Evolutionary conservation across 2,888 invertebrate genomes (phyloP), one percentile per base, ranked within the genome.

Genomic region (Luffia ferchaultella): DNA sequence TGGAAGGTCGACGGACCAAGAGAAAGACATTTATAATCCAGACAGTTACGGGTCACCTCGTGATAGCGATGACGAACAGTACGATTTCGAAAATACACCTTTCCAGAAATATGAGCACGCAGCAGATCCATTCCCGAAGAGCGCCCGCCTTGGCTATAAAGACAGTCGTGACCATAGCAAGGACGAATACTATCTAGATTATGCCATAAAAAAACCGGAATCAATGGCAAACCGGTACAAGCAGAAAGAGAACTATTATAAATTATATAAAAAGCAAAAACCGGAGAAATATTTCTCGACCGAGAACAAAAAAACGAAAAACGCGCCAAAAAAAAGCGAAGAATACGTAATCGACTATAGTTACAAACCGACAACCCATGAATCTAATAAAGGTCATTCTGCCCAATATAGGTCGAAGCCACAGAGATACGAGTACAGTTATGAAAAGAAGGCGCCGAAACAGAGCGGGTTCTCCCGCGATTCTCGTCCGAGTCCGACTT

Each of bases 21-120:
- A 79, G 57, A 76, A 73, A 53, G 70, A 76, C 16, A 71, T 76
- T 45, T 79, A 73, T 53, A 69, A 73, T 50, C 75, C 80, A 0
- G 68, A 67, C 15, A 63, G 60, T 42, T 82, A 80, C 52, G 78
- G 73, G 0, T 61, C 57, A 15, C 60, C 69, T 1, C 65, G 58
- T 1, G 70, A 68, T 42, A 61, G 70, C 19, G 57, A 58, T 17
- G n/a, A n/a, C n/a, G 62, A 68, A n/a, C 30, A 44, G 16, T 76
- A 65, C 55, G 61, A 72, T 20, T 58, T 65, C 41, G 72, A 72
- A 45, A 60, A 74, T 50, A 61, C 65, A 16, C 77, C 77, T 0
- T 76, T 80, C 48, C 62, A 74, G 54, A 68, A 76, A 56, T 83
- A 78, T 55, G 70, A 73, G 50, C 70, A 66, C 17, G 68, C 72